Conservation (phyloP, 2,113 vertebrate species). For the Aegotheles bennettii region DNA sequence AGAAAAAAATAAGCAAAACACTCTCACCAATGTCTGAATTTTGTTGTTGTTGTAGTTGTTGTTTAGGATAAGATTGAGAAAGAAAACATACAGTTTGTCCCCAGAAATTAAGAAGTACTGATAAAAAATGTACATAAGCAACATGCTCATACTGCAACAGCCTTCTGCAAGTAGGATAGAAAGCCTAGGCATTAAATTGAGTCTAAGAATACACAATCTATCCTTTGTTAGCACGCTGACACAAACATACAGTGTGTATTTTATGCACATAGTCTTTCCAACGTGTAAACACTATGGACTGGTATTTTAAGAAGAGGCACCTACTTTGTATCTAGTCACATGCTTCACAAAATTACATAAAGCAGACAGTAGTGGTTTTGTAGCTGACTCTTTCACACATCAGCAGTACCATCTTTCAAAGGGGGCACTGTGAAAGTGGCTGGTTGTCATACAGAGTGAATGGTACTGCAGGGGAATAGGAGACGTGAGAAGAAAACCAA, state of each 20-base stretch:
- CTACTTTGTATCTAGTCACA: neutral
- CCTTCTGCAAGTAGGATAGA: neutral
- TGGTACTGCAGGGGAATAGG: neutral
- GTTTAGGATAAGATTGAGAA: neutral
- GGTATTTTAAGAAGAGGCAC: neutral
- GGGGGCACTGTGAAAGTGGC: neutral
- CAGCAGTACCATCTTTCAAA: slow-evolving; percentile 21
- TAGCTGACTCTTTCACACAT: neutral
- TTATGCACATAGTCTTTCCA: neutral
- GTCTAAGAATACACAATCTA: neutral
- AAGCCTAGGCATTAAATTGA: neutral
- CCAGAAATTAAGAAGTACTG: neutral
- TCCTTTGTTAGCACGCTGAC: neutral
- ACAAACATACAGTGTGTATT: neutral
- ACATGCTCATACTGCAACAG: neutral
- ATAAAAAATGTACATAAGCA: neutral
- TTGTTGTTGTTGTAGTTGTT: neutral
- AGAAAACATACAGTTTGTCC: neutral
- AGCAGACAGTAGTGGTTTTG: neutral
- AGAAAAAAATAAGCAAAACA: neutral
- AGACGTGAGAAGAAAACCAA: slow-evolving; percentile 28
- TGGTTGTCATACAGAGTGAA: slow-evolving; percentile 15
- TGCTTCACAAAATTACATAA: neutral
- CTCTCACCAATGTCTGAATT: neutral
- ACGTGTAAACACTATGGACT: neutral